phyloP scores from a whole-genome alignment of 2,888 invertebrate genomes.

The Pachymerium ferrugineum region DNA sequence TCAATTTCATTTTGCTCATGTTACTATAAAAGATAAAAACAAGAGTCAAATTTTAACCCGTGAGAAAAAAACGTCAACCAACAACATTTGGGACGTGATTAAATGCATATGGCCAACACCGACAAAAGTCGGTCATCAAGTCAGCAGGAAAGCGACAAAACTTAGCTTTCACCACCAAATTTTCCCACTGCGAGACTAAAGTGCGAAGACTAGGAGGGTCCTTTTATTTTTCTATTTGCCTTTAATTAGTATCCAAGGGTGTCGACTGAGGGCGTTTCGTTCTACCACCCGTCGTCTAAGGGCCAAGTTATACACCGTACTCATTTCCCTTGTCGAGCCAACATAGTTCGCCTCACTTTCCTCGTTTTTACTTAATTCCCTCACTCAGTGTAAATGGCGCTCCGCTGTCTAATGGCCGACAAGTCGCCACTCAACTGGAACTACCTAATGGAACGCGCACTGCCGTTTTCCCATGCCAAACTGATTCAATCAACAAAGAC shows the following conservation, averaged over 20 bases:
- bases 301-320: slow-evolving; percentile 8
- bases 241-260: slow-evolving; percentile 13
- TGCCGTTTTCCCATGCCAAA: neutral
- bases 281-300: slow-evolving; percentile 4
- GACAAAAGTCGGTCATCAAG: neutral
- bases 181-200: slow-evolving; percentile 13
- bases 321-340: slow-evolving; percentile 2
- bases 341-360: neutral
- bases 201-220: slow-evolving; percentile 3
- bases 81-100: too few relatives aligned
- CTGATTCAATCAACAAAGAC: slow-evolving; percentile 1
- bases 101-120: too few relatives aligned
- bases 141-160: slow-evolving; percentile 8
- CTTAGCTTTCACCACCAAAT: slow-evolving; percentile 9
- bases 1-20: too few relatives aligned
- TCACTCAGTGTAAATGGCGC: slow-evolving; percentile 8
- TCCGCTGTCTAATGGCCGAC: slow-evolving; percentile 13
- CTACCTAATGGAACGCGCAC: neutral
- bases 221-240: slow-evolving; percentile 13
- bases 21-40: too few relatives aligned
- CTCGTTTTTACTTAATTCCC: slow-evolving; percentile 13
- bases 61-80: too few relatives aligned
- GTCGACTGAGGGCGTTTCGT: slow-evolving; percentile 9
- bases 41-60: too few relatives aligned
- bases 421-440: neutral